Conservation (phyloP, 92 coral and sea anemone species). For the Galaxea fascicularis region DNA sequence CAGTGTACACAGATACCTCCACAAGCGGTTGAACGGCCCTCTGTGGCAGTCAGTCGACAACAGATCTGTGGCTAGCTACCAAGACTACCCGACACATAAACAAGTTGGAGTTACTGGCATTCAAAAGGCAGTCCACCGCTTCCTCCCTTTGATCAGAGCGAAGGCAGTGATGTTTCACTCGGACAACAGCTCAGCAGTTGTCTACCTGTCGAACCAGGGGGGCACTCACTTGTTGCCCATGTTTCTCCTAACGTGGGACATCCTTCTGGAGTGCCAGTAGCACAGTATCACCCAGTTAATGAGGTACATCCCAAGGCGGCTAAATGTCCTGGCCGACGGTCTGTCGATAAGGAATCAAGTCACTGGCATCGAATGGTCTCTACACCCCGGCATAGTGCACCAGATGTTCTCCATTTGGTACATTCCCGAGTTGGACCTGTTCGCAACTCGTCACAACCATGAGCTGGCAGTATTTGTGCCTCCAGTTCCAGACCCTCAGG, state of each 20-base stretch:
- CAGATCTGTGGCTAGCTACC: background rate
- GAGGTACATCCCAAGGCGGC: too few relatives aligned
- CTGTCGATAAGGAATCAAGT: slow-evolving; percentile 34
- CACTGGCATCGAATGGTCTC: slow-evolving; percentile 42
- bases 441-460: slow-evolving; percentile 37
- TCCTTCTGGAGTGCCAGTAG: too few relatives aligned
- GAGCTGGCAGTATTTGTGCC: slow-evolving; percentile 1
- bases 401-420: slow-evolving; percentile 35
- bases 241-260: too few relatives aligned
- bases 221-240: too few relatives aligned
- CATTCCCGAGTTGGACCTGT: slow-evolving; percentile 46
- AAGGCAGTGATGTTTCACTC: slow-evolving; percentile 37
- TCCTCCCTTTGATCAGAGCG: slow-evolving; percentile 21
- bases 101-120: too few relatives aligned
- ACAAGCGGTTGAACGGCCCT: slow-evolving; percentile 25
- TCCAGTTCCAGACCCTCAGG: slow-evolving; percentile 33
- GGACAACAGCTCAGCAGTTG: slow-evolving; percentile 50
- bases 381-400: slow-evolving; percentile 30
- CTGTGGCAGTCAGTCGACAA: slow-evolving; percentile 1
- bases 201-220: slow-evolving; percentile 28
- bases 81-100: background rate
- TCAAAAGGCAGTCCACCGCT: slow-evolving; percentile 11
- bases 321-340: slow-evolving; percentile 35
- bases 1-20: slow-evolving; percentile 13
- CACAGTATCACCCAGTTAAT: too few relatives aligned